Evolutionary conservation across 2,797 vertebrate genomes (phyloP).

Genomic region (Onychomys torridus): DNA sequence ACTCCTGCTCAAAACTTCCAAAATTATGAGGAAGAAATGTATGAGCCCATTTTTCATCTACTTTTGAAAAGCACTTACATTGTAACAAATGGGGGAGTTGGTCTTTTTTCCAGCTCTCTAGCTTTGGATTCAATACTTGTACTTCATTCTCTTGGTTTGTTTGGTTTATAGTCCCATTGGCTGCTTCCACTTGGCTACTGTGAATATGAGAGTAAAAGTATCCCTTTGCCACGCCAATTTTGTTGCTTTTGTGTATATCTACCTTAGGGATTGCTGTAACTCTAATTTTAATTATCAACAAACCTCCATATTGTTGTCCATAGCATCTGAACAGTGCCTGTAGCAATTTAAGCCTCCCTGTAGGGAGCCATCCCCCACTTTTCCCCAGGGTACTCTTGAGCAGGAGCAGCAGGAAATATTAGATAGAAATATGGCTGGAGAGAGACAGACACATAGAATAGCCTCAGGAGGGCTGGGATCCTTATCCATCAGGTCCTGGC

Average conservation of each 20-base stretch:
- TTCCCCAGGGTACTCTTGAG: too few species aligned
- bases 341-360: background rate
- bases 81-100: background rate
- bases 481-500: too few species aligned
- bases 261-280: background rate
- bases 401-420: too few species aligned
- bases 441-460: too few species aligned
- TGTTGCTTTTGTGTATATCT: background rate
- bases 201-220: background rate
- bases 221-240: background rate
- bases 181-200: background rate
- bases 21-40: background rate
- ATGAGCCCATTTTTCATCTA: background rate
- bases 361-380: too few species aligned
- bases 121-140: background rate
- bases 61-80: background rate
- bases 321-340: too few species aligned
- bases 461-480: too few species aligned
- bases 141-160: background rate
- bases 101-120: background rate
- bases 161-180: background rate
- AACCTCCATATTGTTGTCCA: background rate
- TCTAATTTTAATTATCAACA: background rate
- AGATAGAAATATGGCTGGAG: too few species aligned
- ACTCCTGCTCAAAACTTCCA: background rate